phyloP scores from a whole-genome alignment of 2,113 vertebrate genomes.

The Henicopernis longicauda region DNA sequence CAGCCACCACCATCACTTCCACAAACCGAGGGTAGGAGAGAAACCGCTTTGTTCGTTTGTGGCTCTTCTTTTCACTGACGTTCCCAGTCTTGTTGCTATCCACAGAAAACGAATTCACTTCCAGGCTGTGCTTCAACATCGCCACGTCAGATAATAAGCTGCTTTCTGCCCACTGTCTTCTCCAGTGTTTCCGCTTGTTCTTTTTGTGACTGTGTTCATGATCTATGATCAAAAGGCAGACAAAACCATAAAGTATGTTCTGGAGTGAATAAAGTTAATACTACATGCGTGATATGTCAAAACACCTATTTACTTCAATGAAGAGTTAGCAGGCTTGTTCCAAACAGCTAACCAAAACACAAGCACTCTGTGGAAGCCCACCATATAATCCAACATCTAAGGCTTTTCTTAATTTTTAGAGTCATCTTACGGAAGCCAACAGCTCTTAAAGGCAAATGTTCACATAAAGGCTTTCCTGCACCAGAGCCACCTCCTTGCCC shows the following conservation, averaged over 20 bases:
- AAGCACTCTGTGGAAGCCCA: not conserved
- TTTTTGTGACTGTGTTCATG: constrained; percentile 77
- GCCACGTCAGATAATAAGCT: constrained; percentile 75
- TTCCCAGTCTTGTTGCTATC: constrained; percentile 66
- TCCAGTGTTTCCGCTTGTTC: constrained; percentile 69
- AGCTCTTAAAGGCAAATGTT: not conserved
- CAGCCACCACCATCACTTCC: constrained; percentile 97
- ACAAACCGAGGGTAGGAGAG: constrained; percentile 97
- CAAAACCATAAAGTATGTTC: not conserved
- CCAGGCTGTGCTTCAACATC: constrained; percentile 71
- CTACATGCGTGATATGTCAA: not conserved
- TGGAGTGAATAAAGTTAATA: not conserved
- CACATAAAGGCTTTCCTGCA: not conserved
- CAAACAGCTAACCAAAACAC: not conserved
- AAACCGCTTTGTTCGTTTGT: constrained; percentile 90
- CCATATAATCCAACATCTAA: not conserved
- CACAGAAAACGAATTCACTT: constrained; percentile 55
- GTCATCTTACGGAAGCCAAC: not conserved
- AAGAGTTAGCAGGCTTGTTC: not conserved
- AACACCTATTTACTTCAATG: not conserved
- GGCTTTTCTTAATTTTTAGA: not conserved
- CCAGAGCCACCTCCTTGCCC: not conserved
- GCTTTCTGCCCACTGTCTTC: constrained; percentile 35
- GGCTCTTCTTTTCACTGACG: constrained; percentile 75
- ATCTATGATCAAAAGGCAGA: constrained; percentile 69